A percentile compares a stretch with the other conserved stretches of the same genome.
Evolutionary conservation across 2,113 vertebrate species (phyloP).

Genomic region (Channa maculata): DNA sequence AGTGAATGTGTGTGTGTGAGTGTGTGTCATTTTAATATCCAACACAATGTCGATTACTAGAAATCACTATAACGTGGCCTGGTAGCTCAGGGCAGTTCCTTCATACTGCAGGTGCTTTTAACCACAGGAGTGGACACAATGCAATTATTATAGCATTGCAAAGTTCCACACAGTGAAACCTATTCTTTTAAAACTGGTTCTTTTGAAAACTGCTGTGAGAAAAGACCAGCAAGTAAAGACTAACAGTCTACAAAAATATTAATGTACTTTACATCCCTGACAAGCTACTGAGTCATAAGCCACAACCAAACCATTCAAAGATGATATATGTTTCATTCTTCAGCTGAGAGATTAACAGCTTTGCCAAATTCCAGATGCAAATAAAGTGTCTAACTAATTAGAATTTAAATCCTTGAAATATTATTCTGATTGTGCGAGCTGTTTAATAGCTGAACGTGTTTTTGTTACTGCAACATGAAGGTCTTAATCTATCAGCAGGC

Average conservation of each 20-base stretch:
- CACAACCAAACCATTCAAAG: background rate
- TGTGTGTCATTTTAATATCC: no score
- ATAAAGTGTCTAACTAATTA: background rate
- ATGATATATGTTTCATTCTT: background rate
- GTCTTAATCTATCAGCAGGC: background rate
- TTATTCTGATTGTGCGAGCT: background rate
- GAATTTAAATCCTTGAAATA: background rate
- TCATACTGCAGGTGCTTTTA: no score
- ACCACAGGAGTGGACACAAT: no score
- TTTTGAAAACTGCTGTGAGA: background rate
- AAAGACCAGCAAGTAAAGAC: background rate
- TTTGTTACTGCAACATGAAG: conserved; percentile 12
- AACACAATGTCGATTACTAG: no score
- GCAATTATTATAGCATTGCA: no score
- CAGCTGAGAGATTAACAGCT: background rate
- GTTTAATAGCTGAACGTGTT: background rate
- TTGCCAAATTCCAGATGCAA: no score
- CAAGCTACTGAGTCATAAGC: background rate
- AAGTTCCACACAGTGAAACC: no score
- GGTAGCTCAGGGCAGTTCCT: no score
- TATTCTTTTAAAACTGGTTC: background rate
- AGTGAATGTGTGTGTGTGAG: no score
- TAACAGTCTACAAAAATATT: background rate
- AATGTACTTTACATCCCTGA: background rate
- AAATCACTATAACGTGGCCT: no score